Evolutionary conservation across 2,113 vertebrate genomes (phyloP), one percentile per base, ranked within the genome.

Genomic region (Phyllostomus discolor): DNA sequence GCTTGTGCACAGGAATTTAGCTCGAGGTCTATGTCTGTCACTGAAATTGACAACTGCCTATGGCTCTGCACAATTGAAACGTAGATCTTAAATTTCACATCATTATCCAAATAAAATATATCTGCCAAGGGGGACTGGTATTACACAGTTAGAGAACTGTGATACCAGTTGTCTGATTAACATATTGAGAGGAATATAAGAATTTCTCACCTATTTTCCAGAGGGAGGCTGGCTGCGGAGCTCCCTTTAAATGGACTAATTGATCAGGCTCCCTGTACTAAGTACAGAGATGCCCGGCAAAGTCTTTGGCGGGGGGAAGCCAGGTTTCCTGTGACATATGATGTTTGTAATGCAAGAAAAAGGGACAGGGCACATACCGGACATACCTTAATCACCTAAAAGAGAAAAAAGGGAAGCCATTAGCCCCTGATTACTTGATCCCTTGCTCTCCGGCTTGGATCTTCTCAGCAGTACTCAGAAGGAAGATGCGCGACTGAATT

Each of bases 51-150:
- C 99, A 99, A 99, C 98, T 98, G 99, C 99, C 99, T 98, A 98
- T 99, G 98, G 99, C 99, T 98, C 98, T 98, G 98, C 98, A 98
- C 98, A 98, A 99, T 99, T 98, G 98, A 99, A 99, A 99, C 97
- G 98, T 99, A 99, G 99, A 99, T 99, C 99, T 99, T 99, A 99
- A 99, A 99, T 99, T 99, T 99, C 99, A 99, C 99, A 99, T 99
- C 99, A 99, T 99, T 99, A 99, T 99, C 99, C 99, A 98, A 98
- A 99, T 99, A 99, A 99, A 99, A 99, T 99, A 98, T 98, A 98
- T 99, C 98, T 99, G 99, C 99, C 99, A 99, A 98, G 98, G 99
- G 98, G 99, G 98, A 98, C 98, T 98, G 98, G 98, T 98, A 98
- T 99, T 99, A 99, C 98, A 99, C 98, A 98, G 98, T 98, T 98